Evolutionary conservation across 2,797 vertebrate genomes (phyloP), one percentile per base, ranked within the genome.

Genomic region (Periophthalmus magnuspinnatus): DNA sequence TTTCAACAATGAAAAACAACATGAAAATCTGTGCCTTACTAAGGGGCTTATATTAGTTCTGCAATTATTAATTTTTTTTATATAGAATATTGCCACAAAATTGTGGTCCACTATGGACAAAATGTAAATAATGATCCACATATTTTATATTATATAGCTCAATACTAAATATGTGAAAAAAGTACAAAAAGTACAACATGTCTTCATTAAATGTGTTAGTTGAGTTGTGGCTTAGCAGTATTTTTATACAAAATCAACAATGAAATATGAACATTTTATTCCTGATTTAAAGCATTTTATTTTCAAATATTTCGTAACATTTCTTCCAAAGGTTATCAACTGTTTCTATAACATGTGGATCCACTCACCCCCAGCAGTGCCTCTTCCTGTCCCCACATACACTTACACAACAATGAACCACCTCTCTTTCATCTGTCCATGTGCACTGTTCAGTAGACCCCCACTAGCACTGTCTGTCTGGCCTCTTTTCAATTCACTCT

Each of bases 361-460:
- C 55, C 68, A 28, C 48, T 58, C 56, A n/a, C 52, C 6, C 4
- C n/a, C 47, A 10, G 19, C n/a, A 5, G 58, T 34, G 38, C 65
- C 69, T 59, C 70, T 72, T 81, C 74, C 75, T 74, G 75, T 74
- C 78, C 73, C 79, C 72, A 69, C 76, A 72, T 69, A 76, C 77
- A 70, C 76, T 72, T 71, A 76, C 76, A 70, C 65, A 70, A 76
- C 76, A 89, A 83, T 74, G 80, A 83, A 83, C 71, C 69, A 63
- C 71, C 33, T 78, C 72, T 77, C 85, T 88, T 89, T 89, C 79
- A 84, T 90, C 83, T 82, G 76, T 72, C 78, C 64, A 68, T 70
- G 71, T 74, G 70, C 65, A 74, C 60, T 70, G 79, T 71, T 70
- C 68, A 78, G 83, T 28, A 50, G 63, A 50, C 63, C 63, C 82